Base-by-base conservation (phyloP, 1,140 invertebrate genomes). In the Drosophila bifasciata region DNA sequence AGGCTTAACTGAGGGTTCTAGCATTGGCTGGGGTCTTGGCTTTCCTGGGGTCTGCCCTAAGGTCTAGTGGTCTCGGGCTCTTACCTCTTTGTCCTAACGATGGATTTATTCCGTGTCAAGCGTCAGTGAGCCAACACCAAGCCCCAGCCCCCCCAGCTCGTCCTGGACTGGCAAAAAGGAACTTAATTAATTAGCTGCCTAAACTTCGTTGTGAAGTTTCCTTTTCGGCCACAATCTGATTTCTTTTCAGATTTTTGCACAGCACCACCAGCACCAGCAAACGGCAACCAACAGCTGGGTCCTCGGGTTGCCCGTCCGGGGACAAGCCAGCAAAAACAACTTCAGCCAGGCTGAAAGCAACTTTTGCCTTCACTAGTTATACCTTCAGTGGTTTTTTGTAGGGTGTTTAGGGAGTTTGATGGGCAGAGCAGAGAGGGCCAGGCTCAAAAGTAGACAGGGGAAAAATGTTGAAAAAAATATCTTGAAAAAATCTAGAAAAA, bases 171-270 rank as follows among this genome's bases (percentile, higher is more conserved):
- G 51, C 49, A 44, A 32, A 32, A 50, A 55, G 66, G 21, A 88
- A 90, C 88, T 88, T 88, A 90, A 90, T 90, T 90, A 90, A 90
- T 90, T 90, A 90, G 86, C 88, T 86, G 67, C 48, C 77, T 83
- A 68, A 79, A 80, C 75, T 68, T 72, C 61, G 61, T 69, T 57
- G 49, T 56, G 53, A 67, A 81, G 74, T 85, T 85, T 79, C 46
- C 56, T 60, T 60, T 73, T 56, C 21, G 45, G 60, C 81, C 78
- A 70, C 78, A 90, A 90, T 88, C 81, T 79, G 88, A 90, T 88
- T 86, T 75, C 74, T 59, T 72, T 84, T 57, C 61, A 70, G 61
- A 79, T 79, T 79, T 79, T 45, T 48, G 48, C 41, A 69, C 49
- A 70, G 46, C 36, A 45, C 44, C 56, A 58, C 55, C 44, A 43